Evolutionary conservation across 2,888 invertebrate species (phyloP), one percentile per base, ranked within the genome.

Genomic region (Leptinotarsa rubiginosa): DNA sequence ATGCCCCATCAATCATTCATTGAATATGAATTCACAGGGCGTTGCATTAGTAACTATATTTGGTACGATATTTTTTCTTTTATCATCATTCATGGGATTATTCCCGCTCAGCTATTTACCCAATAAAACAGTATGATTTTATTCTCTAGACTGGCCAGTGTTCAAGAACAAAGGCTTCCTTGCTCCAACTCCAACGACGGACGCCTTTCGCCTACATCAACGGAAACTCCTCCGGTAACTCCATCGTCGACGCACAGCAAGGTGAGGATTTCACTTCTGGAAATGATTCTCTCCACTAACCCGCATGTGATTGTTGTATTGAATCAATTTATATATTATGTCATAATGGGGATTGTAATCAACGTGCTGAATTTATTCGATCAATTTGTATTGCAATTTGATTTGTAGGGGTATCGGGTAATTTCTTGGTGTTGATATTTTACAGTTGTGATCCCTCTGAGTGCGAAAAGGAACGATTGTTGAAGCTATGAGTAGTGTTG

Each of bases 111-210:
- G 3, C 41, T 41, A 10, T 41, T 41, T 2, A 10, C 10, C 10
- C 41, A 3, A 41, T 41, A 2, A 41, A 41, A 41, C 10, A 47
- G 5, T n/a, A 13, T 31, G 5, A 15, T 15, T 66, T 66, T 10
- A 54, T 68, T 56, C 20, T n/a, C 41, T 87, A 97, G 98, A 87
- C 91, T 98, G 89, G 97, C 98, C 62, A 97, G 97, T 88, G 97
- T 98, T 62, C 98, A 98, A 90, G 98, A 98, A 88, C 97, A 97
- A 89, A 93, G 97, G 81, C 90, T 96, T 82, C 95, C 94, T 59
- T 88, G 91, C 80, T 87, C 90, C 70, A 87, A 87, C 76, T 80
- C 85, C 56, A 81, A 83, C 50, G 90, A 91, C 81, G 93, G 93
- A 54, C 89, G 92, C 81, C 88, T 89, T 79, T 93, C 91, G 56